Base-by-base conservation (phyloP, 2,888 invertebrate species). In the Drosophila atroscutellata region DNA sequence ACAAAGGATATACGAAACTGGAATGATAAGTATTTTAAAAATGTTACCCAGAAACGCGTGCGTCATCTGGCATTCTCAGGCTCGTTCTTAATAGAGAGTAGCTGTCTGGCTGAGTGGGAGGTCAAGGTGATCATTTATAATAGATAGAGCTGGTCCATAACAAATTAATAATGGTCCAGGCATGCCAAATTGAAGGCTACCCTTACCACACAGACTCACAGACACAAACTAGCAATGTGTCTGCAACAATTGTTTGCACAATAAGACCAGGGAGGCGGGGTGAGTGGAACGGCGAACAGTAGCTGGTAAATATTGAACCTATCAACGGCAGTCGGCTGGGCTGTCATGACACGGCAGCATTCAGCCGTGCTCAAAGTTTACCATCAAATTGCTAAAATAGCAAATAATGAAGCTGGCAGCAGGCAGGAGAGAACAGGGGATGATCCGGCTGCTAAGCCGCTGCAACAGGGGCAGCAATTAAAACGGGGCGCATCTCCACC, bases 301-400 rank as follows among this genome's bases (percentile, higher is more conserved):
- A 75, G 77, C 74, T 60, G 67, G 66, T 54, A 81, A 69, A 82
- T 73, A 82, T 77, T 80, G 69, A 67, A 79, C 36, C 61, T 61
- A 74, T 78, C 78, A 78, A 72, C 56, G 58, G 69, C 83, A 81
- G 56, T 66, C 24, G 78, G 20, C 51, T 50, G 47, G 57, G 26
- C 78, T 76, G 81, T 71, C 74, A 74, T 45, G 65, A 42, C 64
- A 45, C 52, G 52, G 66, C 47, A 63, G 30, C 73, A 72, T 67
- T 79, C 74, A 84, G 80, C 71, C 83, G 74, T 83, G 85, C 74
- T 72, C 80, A 86, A 82, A 88, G 83, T 83, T 83, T 78, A 83
- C 85, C 90, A 82, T 87, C 80, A 84, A 90, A 87, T 90, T 87
- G 87, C 90, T 89, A 86, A 90, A 90, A 90, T 81, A 89, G 90